phyloP scores from a whole-genome alignment of 1,140 invertebrate species.

The Penaeus chinensis region DNA sequence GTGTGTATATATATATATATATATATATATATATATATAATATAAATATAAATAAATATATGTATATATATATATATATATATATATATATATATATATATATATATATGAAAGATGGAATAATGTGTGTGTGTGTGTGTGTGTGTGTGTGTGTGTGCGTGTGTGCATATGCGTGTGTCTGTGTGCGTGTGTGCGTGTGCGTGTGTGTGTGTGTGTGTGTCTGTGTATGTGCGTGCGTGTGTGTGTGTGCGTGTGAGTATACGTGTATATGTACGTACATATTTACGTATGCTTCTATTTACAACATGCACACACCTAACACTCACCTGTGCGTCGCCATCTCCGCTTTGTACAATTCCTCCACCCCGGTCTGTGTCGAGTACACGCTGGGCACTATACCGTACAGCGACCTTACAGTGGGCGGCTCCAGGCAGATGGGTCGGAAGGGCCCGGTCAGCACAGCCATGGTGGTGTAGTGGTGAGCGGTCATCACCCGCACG shows the following conservation, averaged over 20 bases:
- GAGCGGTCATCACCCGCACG: conserved; percentile 43
- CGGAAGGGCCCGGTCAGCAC: conserved; percentile 55
- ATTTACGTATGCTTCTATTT: too few relatives aligned
- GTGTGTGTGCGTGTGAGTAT: too few relatives aligned
- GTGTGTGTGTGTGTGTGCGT: conserved; percentile 6
- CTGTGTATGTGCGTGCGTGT: too few relatives aligned
- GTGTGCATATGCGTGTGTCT: too few relatives aligned
- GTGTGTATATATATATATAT: background rate
- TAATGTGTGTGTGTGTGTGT: background rate
- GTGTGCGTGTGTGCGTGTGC: too few relatives aligned
- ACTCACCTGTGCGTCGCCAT: conserved; percentile 57
- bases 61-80: too few relatives aligned
- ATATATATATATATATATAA: background rate
- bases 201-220: too few relatives aligned
- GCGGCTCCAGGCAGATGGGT: conserved; percentile 30
- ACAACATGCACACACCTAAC: too few relatives aligned
- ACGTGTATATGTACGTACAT: too few relatives aligned
- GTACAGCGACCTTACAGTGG: conserved; percentile 50
- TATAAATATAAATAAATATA: too few relatives aligned
- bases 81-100: background rate
- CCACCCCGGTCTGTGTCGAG: background rate
- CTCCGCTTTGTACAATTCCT: conserved; percentile 49
- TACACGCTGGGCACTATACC: conserved; percentile 52
- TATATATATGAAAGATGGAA: background rate
- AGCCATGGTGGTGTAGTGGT: conserved; percentile 54